Evolutionary conservation across 2,797 vertebrate species (phyloP), one percentile per base, ranked within the genome.

Genomic region (Ctenopoma multispine): DNA sequence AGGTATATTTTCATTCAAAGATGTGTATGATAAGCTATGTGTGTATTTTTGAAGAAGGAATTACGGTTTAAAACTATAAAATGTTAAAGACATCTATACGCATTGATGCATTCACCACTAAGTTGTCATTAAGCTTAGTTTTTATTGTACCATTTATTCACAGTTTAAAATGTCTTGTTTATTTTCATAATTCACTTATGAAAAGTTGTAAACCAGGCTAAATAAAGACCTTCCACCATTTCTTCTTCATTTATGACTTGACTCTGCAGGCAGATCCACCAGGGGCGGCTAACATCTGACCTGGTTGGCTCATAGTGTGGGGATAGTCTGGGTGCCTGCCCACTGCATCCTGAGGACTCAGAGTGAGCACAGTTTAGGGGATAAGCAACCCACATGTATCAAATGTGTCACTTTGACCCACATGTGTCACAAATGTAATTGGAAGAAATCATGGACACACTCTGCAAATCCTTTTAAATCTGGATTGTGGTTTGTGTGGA

Each of bases 301-400:
- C 87, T 77, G 85, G 55, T 84, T 83, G 74, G 80, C 79, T 79
- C 58, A 12, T 44, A 55, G 57, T 47, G 31, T 65, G 77, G 73
- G 73, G 41, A 59, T 8, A 12, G 53, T 56, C 63, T 79, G 82
- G 83, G 67, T 77, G 61, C 48, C 70, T 77, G 80, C 79, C 81
- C 65, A 18, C 34, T 36, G 68, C 82, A 64, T 72, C 71, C 82
- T 18, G 34, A 59, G 75, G 80, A 73, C 87, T 75, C 57, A n/a
- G 27, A 67, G 68, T 87, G 77, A 81, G 69, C 83, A 83, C 85
- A 86, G 82, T 80, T 82, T 21, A 49, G 38, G 67, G 66, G 78
- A 86, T 87, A 77, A 85, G 54, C 74, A 56, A 61, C 51, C 70
- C 63, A 67, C 73, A 60, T 55, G 57, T 55, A 58, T 38, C 51